Evolutionary conservation across 2,113 vertebrate genomes (phyloP).

Genomic region (Talpa occidentalis): DNA sequence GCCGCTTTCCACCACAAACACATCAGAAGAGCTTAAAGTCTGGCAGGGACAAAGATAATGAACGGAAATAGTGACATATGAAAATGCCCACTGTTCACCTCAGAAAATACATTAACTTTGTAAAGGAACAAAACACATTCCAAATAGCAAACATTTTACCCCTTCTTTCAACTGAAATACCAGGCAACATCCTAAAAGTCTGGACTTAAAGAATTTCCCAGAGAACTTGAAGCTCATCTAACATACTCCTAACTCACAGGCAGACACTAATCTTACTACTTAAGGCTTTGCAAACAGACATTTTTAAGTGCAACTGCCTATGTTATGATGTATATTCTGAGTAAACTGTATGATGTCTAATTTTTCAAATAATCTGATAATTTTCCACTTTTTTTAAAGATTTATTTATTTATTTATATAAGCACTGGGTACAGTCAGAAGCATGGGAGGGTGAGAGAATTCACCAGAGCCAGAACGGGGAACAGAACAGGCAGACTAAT

Average conservation of each 20-base stretch:
- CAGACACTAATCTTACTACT: not conserved
- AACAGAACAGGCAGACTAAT: too few relatives aligned
- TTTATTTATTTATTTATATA: too few relatives aligned
- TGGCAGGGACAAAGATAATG: not conserved
- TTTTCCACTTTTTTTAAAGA: slow-evolving; percentile 1
- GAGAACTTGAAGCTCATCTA: slow-evolving; percentile 28
- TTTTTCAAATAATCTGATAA: slow-evolving; percentile 27
- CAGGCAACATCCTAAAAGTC: not conserved
- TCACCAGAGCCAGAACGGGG: too few relatives aligned
- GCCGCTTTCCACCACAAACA: not conserved
- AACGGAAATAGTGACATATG: not conserved
- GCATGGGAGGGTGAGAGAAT: too few relatives aligned
- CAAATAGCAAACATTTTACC: not conserved
- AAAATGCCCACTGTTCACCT: not conserved
- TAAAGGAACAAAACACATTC: not conserved
- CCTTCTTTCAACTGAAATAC: not conserved
- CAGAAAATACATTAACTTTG: not conserved
- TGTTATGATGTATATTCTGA: not conserved
- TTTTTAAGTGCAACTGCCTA: not conserved
- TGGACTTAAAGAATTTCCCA: slow-evolving; percentile 24
- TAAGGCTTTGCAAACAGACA: not conserved
- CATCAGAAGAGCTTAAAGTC: not conserved
- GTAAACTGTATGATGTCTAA: not conserved
- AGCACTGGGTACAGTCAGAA: too few relatives aligned
- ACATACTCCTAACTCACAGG: not conserved